Base-by-base conservation (phyloP, 2,888 invertebrate species). In the Argynnis bischoffii region DNA sequence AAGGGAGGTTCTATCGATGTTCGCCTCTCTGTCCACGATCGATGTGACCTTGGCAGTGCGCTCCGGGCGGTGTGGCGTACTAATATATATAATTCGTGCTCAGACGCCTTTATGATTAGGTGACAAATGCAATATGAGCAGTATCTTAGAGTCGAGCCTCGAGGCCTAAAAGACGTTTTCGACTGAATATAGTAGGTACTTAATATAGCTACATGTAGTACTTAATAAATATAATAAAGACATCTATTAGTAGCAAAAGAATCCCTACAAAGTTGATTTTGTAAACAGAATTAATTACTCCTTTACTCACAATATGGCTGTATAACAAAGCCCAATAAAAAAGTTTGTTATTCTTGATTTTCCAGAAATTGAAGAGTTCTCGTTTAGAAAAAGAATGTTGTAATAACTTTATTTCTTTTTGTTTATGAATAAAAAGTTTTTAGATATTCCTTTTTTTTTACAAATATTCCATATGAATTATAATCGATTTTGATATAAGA, bases 11-110 rank as follows among this genome's bases (percentile, higher is more conserved):
- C 48, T 53, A 46, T 56, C 21, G 65, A 47, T 66, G 72, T 68
- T 59, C 68, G 67, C 84, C 80, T 47, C 75, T 63, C 79, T 72
- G 69, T 71, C 64, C 72, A 73, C 80, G 86, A 86, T 90, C 90
- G 89, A 89, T 90, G 80, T 83, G 89, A 90, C 90, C 90, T 90
- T 90, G 90, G 84, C 89, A 88, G 79, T 89, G 77, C 72, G 70
- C 70, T 35, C 50, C 66, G 86, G 83, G 75, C 77, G 50, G 50
- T 57, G 47, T 48, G 74, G 74, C 67, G 73, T 79, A 77, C 67
- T 66, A 67, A 66, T 72, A 71, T 56, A 65, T 67, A 72, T 71
- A 74, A 71, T 64, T 64, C 50, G 55, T 66, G 66, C 66, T 66
- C 64, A 69, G 70, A 69, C 69, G 51, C 31, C 69, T 53, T 64